Evolutionary conservation across 2,888 invertebrate genomes (phyloP), one percentile per base, ranked within the genome.

Genomic region (Chrysodeixis includens): DNA sequence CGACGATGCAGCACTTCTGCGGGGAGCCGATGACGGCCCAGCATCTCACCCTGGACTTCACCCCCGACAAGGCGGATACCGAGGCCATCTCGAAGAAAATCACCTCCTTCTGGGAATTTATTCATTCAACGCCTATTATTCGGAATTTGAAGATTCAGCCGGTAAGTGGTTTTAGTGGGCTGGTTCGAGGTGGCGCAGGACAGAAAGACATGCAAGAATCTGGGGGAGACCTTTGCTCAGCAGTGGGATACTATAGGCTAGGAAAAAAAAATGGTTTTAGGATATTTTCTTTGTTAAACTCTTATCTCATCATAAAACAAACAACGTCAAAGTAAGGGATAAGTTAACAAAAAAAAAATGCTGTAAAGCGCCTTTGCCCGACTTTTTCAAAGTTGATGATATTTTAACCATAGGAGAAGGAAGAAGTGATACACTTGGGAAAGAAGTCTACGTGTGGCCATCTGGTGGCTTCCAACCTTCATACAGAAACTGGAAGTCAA

Each of bases 51-150:
- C 0, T 79, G 9, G 78, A 79, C 63, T 79, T 79, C 32, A 80
- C 86, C 0, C 86, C 88, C 0, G 62, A 66, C 2, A 75, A 82
- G 0, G 71, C 77, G 0, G 88, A 88, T 18, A 82, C 61, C 1
- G 81, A 81, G 0, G 67, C 63, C 16, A 62, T 81, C 0, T 83
- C 87, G 55, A 76, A 64, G 60, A 88, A 88, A 65, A 81, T 86
- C 53, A 82, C 83, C 30, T 79, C 80, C 0, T 88, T 88, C 68
- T 88, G 88, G 88, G 65, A 83, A 1, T 85, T 83, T 22, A 65
- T 87, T 16, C 68, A 71, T 0, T 79, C 64, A 16, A 69, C 64
- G 10, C 82, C 81, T 0, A 81, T 82, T 12, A 71, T 88, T 62
- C 76, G 74, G 6, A 59, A 71, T 12, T 52, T 87, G n/a, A 81